Evolutionary conservation across 2,113 vertebrate genomes (phyloP), one percentile per base, ranked within the genome.

Genomic region (Micromys minutus): DNA sequence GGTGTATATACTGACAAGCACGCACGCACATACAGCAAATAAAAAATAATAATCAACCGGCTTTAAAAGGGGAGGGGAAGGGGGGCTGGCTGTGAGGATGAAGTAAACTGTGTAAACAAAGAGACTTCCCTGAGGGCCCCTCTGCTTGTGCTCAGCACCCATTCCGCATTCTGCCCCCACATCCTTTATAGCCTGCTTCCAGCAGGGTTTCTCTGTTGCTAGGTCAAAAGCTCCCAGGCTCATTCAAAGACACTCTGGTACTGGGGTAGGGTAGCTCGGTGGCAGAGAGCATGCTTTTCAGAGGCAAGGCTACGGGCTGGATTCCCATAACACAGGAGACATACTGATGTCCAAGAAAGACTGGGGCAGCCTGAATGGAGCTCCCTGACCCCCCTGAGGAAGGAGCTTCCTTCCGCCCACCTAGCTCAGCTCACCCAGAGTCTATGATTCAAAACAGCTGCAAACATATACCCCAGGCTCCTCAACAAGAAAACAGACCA

Each of bases 371-470:
- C 79, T 3, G 52, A 74, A 71, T 15, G 79, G 26, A 57, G 79
- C 39, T 67, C 84, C 88, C 3, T 4, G n/a, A 31, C 0, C 72
- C 34, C 21, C 47, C 10, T 7, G 3, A 63, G 67, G 34, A 77
- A 72, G 63, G 39, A 34, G n/a, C 17, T 61, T 74, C 55, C 50
- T 59, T 59, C 97, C 34, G 0, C 75, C 97, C 93, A 96, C 94
- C 92, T 88, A 83, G 84, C 81, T 59, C 61, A 0, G 59, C 69
- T 96, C 83, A 69, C 91, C 67, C 76, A 9, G 87, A 55, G 42
- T 5, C 86, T 89, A 36, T 50, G 29, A 85, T 90, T 94, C 57
- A n/a, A 72, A 96, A 93, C 84, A 93, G 96, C 96, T 97, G 94
- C 72, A 93, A 95, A 85, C 42, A 81, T 81, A 92, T 71, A 76